These are phyloP conservation scores for Atethmia centrago DNA, from an alignment of 2,888 invertebrate species.

Conservation along the genomic window DNA sequence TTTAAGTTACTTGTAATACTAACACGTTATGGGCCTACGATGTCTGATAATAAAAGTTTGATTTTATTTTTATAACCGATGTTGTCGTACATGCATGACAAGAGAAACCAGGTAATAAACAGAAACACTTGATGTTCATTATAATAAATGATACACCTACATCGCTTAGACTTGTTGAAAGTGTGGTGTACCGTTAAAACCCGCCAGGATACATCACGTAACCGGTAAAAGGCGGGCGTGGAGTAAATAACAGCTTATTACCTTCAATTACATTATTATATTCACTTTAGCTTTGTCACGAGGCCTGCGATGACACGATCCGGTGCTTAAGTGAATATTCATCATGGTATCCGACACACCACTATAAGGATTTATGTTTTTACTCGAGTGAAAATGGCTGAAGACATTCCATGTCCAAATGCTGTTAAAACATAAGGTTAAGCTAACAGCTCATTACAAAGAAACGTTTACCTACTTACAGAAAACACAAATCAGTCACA, in stretches of 20 bases:
- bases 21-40: too few species aligned
- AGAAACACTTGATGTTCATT: slow-evolving; percentile 55
- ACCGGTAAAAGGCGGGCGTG: slow-evolving; percentile 70
- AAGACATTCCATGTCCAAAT: not conserved
- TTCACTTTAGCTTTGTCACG: slow-evolving; percentile 85
- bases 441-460: slow-evolving; percentile 10
- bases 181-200: slow-evolving; percentile 62
- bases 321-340: slow-evolving; percentile 74
- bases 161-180: slow-evolving; percentile 62
- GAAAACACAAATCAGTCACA: slow-evolving; percentile 43
- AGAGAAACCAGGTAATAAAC: slow-evolving; percentile 46
- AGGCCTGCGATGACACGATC: slow-evolving; percentile 76
- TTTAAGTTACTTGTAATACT: too few species aligned
- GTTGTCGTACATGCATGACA: slow-evolving; percentile 1
- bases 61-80: too few species aligned
- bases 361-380: slow-evolving; percentile 52
- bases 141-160: slow-evolving; percentile 59
- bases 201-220: slow-evolving; percentile 73
- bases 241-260: slow-evolving; percentile 80
- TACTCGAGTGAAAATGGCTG: slow-evolving; percentile 30
- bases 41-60: too few species aligned
- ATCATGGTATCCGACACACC: slow-evolving; percentile 57
- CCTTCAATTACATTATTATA: slow-evolving; percentile 83
- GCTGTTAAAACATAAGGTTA: not conserved
- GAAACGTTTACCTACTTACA: slow-evolving; percentile 21